A percentile compares a stretch with the other conserved stretches of the same genome.
phyloP scores from a whole-genome alignment of 2,888 invertebrate species.

The Drosophila austrosaltans region DNA sequence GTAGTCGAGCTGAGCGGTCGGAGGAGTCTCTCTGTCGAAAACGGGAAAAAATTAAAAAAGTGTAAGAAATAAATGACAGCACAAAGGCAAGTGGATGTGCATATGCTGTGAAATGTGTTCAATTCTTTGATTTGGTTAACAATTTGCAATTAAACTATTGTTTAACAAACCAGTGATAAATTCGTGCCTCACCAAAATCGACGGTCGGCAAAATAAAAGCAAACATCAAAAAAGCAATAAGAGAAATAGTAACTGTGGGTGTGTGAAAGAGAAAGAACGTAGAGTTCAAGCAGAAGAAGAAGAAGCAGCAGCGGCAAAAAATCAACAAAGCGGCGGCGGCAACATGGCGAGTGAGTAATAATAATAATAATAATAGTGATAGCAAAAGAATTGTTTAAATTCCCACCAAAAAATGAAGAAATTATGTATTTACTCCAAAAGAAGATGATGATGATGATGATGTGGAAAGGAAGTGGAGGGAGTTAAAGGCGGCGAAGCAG shows the following conservation, averaged over 20 bases:
- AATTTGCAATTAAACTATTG: conserved; percentile 41
- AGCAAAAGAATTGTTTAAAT: neutral
- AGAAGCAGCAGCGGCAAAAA: conserved; percentile 41
- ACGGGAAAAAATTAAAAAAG: neutral
- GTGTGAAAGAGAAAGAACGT: conserved; percentile 3
- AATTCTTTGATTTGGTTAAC: conserved; percentile 43
- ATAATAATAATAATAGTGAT: conserved; percentile 28
- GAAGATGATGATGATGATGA: neutral
- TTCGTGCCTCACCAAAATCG: conserved; percentile 39
- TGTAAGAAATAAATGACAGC: neutral
- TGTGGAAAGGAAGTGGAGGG: neutral
- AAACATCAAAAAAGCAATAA: conserved; percentile 27
- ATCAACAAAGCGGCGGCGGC: conserved; percentile 49
- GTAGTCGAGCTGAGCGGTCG: neutral
- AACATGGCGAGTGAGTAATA: conserved; percentile 81
- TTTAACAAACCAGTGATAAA: conserved; percentile 49
- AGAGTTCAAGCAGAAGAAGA: neutral
- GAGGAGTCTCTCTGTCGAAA: neutral
- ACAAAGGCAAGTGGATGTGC: conserved; percentile 2
- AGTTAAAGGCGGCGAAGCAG: conserved; percentile 11
- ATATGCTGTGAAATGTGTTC: conserved; percentile 69
- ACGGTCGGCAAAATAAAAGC: conserved; percentile 14
- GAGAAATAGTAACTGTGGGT: conserved; percentile 9
- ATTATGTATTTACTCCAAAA: conserved; percentile 24
- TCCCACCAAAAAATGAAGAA: conserved; percentile 37